These are phyloP conservation scores for Synanthedon andrenaeformis DNA, from an alignment of 2,888 invertebrate genomes.

Conservation along the genomic window DNA sequence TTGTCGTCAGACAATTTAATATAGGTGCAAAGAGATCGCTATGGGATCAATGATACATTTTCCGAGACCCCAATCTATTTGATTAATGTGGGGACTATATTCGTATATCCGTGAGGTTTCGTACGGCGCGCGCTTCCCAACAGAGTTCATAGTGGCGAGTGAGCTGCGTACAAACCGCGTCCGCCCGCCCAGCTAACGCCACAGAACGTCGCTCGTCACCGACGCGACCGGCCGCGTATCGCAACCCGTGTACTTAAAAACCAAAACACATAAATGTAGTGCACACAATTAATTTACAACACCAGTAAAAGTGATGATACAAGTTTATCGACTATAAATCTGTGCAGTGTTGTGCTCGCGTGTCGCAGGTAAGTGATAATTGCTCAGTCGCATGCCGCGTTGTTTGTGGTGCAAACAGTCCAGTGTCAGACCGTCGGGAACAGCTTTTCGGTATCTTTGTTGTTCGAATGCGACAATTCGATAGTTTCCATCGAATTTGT, in stretches of 20 bases:
- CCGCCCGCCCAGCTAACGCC: conserved; percentile 34
- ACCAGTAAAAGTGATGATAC: conserved; percentile 66
- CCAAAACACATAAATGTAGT: conserved; percentile 35
- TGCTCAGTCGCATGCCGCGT: conserved; percentile 51
- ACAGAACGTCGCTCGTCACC: conserved; percentile 41
- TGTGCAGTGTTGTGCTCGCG: conserved; percentile 63
- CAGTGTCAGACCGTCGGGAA: conserved; percentile 35
- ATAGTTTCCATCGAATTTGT: conserved; percentile 27
- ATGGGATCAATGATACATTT: conserved; percentile 20
- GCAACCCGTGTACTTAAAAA: conserved; percentile 13
- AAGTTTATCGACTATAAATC: conserved; percentile 67
- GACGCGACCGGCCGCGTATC: conserved; percentile 49
- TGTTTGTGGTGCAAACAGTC: conserved; percentile 53
- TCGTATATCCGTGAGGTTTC: not conserved
- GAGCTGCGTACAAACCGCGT: conserved; percentile 19
- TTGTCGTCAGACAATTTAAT: too few relatives aligned
- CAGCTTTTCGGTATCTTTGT: conserved; percentile 31
- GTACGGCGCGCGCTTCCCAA: conserved; percentile 37
- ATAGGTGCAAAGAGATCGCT: too few relatives aligned
- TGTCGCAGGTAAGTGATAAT: conserved; percentile 70
- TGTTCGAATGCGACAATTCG: conserved; percentile 43
- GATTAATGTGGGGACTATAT: conserved; percentile 9
- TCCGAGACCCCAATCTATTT: not conserved
- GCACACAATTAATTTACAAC: conserved; percentile 64
- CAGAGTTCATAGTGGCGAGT: conserved; percentile 18